Evolutionary conservation across 2,113 vertebrate species (phyloP).

Genomic region (Grammomys dolichurus): DNA sequence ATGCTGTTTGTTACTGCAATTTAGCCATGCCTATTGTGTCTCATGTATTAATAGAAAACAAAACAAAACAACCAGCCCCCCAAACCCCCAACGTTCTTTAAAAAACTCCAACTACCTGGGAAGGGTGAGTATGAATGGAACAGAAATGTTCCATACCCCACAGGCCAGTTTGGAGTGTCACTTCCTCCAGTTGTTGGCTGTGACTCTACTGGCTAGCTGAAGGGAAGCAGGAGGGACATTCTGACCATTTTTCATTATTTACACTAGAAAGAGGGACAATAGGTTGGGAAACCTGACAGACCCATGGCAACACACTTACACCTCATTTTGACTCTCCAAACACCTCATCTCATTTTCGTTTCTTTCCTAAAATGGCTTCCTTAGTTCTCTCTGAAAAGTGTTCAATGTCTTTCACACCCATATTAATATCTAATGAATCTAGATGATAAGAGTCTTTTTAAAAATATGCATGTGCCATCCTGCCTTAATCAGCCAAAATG

Average conservation of each 20-base stretch:
- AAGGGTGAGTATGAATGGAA: neutral
- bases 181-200: neutral
- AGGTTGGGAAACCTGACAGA: neutral
- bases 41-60: neutral
- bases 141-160: neutral
- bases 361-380: conserved; percentile 48
- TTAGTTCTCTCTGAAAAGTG: conserved; percentile 41
- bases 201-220: neutral
- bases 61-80: neutral
- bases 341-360: conserved; percentile 13
- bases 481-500: neutral
- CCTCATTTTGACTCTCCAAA: neutral
- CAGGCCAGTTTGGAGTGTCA: neutral
- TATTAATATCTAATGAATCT: conserved; percentile 52
- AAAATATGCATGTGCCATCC: neutral
- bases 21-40: neutral
- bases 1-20: neutral
- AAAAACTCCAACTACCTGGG: neutral
- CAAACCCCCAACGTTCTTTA: neutral
- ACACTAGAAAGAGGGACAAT: neutral
- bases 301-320: neutral
- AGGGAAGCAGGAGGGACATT: neutral
- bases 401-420: conserved; percentile 43
- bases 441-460: neutral
- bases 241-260: neutral